A percentile compares a stretch with the other conserved stretches of the same genome.
phyloP scores from a whole-genome alignment of 2,888 invertebrate genomes.

The Ypsolopha sequella region DNA sequence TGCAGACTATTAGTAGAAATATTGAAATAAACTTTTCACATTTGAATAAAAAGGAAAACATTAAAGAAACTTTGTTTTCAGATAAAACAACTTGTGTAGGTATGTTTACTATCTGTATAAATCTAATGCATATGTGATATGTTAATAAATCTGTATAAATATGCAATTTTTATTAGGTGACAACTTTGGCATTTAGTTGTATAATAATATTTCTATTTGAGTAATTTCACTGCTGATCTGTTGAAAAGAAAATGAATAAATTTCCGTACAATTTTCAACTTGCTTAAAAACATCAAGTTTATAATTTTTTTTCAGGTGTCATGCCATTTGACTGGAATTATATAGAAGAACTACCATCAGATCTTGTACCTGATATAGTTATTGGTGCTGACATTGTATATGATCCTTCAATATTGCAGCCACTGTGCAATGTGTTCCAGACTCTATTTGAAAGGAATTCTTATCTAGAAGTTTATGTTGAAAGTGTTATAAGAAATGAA shows the following conservation, averaged over 20 bases:
- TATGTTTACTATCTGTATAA: slow-evolving; percentile 15
- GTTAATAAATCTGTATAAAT: neutral
- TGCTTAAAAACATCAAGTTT: neutral
- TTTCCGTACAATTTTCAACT: neutral
- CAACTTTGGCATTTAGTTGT: too few species aligned
- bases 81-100: slow-evolving; percentile 21
- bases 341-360: slow-evolving; percentile 19
- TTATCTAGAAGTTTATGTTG: slow-evolving; percentile 37
- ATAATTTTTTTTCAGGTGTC: slow-evolving; percentile 24
- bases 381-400: slow-evolving; percentile 59
- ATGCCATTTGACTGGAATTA: slow-evolving; percentile 45
- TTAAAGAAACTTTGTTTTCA: slow-evolving; percentile 16
- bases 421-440: slow-evolving; percentile 37
- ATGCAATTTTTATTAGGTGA: neutral
- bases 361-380: slow-evolving; percentile 40
- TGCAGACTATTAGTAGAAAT: slow-evolving; percentile 74
- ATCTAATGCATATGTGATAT: neutral
- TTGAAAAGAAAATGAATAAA: too few species aligned
- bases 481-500: slow-evolving; percentile 71
- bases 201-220: too few species aligned
- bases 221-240: too few species aligned
- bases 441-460: slow-evolving; percentile 32
- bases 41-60: slow-evolving; percentile 10
- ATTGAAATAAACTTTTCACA: slow-evolving; percentile 69
- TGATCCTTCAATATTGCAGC: slow-evolving; percentile 44